Evolutionary conservation across 2,113 vertebrate genomes (phyloP).

Genomic region (Eptesicus fuscus): DNA sequence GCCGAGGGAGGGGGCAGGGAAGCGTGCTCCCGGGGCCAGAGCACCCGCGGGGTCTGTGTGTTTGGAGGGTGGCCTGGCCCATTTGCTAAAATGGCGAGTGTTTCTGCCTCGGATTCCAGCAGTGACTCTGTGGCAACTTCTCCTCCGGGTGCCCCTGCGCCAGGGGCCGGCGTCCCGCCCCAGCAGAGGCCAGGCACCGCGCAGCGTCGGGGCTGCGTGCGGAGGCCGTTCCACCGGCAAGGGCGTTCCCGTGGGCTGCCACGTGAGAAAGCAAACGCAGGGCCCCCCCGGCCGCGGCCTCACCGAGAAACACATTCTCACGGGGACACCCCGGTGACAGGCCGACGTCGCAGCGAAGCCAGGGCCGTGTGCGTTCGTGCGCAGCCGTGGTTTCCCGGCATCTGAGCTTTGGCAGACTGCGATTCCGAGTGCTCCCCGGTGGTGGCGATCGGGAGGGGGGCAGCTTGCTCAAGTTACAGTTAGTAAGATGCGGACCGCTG

Average conservation of each 20-base stretch:
- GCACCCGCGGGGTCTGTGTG: accelerated
- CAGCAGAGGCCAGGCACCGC: not conserved
- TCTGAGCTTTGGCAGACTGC: not conserved
- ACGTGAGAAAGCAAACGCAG: not conserved
- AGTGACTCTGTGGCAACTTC: not conserved
- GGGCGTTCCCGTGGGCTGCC: not conserved
- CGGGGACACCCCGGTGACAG: no score
- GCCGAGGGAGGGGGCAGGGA: not conserved
- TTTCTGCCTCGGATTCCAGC: not conserved
- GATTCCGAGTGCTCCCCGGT: not conserved
- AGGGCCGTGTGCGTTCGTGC: no score
- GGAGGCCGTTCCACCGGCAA: not conserved
- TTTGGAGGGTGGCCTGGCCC: not conserved
- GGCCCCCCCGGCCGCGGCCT: not conserved
- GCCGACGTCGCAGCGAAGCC: not conserved
- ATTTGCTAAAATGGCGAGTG: not conserved
- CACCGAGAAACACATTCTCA: no score
- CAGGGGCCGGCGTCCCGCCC: not conserved
- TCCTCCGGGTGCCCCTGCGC: no score
- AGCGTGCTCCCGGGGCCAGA: accelerated
- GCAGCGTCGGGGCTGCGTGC: not conserved
- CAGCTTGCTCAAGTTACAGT: not conserved
- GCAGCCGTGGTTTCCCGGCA: not conserved
- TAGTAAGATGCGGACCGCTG: not conserved
- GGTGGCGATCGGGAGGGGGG: not conserved